Base-by-base conservation (phyloP, 2,888 invertebrate species). In the Saturnia japonica region DNA sequence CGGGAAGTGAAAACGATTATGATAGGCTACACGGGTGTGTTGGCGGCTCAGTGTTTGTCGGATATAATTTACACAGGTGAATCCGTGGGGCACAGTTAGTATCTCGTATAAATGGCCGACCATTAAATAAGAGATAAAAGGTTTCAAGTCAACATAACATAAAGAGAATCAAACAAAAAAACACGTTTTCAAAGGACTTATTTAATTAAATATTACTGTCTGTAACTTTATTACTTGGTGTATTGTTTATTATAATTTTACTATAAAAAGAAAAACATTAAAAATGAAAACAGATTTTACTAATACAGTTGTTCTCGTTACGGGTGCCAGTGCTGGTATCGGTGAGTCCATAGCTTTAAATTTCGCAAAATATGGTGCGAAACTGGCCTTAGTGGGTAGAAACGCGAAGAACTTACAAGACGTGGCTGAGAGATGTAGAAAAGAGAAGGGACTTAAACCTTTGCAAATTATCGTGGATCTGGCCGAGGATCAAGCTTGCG, bases 281-380 rank as follows among this genome's bases (percentile, higher is more conserved):
- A 57, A 57, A 57, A 57, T 57, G 57, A 22, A 57, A 57, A 57
- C 22, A 19, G 57, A 57, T 22, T 57, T 57, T 57, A n/a, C 57
- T 9, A 22, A 22, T 16, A 57, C 6, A 57, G 57, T 57, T 14
- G 57, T 57, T 19, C 22, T 57, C n/a, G 57, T 57, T 7, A 57
- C 57, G 6, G 57, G 57, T n/a, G 57, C 57, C 57, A 57, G 57
- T 14, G 57, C 14, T 19, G 57, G 57, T n/a, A 57, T 57, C 22
- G 57, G 57, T 9, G 57, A 57, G 57, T 19, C 14, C 57, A 57
- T 22, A 6, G 57, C 57, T 57, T 19, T 57, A 19, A n/a, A 57
- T 16, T 57, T 57, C 57, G 57, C 57, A 16, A 57, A 57, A 22
- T 57, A 14, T 22, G 57, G 57, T 7, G 57, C 57, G 19, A 57